A percentile compares a stretch with the other conserved stretches of the same genome.
Evolutionary conservation across 2,797 vertebrate species (phyloP).

Genomic region (Buphagus erythrorhynchus): DNA sequence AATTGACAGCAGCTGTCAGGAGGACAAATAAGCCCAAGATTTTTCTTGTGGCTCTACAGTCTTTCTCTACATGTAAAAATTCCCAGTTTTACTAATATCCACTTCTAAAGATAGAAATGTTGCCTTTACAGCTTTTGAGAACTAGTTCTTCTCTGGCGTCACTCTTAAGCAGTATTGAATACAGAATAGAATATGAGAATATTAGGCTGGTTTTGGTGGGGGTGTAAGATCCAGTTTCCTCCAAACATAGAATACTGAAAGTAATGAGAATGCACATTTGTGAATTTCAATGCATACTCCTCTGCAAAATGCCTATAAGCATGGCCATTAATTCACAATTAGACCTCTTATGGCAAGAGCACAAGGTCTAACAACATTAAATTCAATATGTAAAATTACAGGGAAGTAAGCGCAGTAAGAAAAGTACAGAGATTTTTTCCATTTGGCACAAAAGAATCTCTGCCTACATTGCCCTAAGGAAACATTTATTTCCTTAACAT

Average conservation of each 20-base stretch:
- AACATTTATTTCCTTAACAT: not conserved
- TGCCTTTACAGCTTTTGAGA: not conserved
- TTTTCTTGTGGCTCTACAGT: not conserved
- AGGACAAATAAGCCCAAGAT: not conserved
- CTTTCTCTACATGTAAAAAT: not conserved
- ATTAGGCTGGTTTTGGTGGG: not conserved
- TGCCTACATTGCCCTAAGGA: not conserved
- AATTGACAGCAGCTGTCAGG: not conserved
- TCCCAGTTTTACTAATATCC: not conserved
- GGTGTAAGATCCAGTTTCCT: not conserved
- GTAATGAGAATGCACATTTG: not conserved
- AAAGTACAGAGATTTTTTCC: not conserved
- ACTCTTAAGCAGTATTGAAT: not conserved
- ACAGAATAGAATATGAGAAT: not conserved
- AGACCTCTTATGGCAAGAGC: not conserved
- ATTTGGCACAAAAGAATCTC: not conserved
- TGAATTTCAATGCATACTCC: not conserved
- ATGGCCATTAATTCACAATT: not conserved
- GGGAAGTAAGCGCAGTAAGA: not conserved
- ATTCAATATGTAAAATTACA: not conserved
- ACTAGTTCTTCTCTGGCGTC: not conserved
- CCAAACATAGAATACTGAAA: not conserved
- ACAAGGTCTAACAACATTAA: not conserved
- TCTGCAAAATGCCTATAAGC: not conserved
- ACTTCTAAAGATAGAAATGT: not conserved